Base-by-base conservation (phyloP, 2,113 vertebrate species). In the Ceyx margarethae region DNA sequence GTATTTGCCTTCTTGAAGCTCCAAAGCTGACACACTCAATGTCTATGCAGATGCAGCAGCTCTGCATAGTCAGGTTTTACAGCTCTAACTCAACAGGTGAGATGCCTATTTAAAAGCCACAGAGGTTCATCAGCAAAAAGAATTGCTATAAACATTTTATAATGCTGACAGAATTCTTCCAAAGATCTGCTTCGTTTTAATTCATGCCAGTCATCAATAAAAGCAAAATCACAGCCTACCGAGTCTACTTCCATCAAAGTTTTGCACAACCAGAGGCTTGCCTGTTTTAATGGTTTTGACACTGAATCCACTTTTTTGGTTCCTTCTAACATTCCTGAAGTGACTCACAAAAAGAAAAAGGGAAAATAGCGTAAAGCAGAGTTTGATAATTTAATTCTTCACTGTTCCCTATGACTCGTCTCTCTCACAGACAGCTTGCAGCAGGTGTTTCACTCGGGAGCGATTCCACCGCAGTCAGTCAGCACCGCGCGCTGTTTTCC, bases 361-460 rank as follows among this genome's bases (percentile, higher is more conserved):
- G 51, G 25, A 79, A 80, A 76, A 66, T 7, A 71, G 12, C 26
- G 54, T 42, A 78, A 54, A 67, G 8, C 20, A 64, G 42, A 20
- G 58, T 79, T 31, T 54, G 60, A 45, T 17, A 16, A 3, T 9
- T n/a, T 12, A 74, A 58, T 64, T 77, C 48, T 43, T 37, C 6
- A 4, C 21, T 74, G 54, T 46, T 80, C 51, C 13, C 51, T 35
- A 0, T 29, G 26, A 19, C 0, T 0, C 7, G 22, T 43, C 28
- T 15, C 72, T 79, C 2, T 0, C 58, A 8, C 51, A 31, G 51
- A 6, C 42, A 54, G 74, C 56, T 65, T 13, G 19, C 20, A 17
- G n/a, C 2, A 57, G 46, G 11, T 1, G 13, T 46, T 79, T 40
- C 46, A 21, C 45, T 29, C 1, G 0, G 46, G n/a, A 83, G 56